Percentiles rank a stretch among this genome's conserved stretches.
Evolutionary conservation across 2,797 vertebrate species (phyloP).

Genomic region (Triplophysa bombifrons): DNA sequence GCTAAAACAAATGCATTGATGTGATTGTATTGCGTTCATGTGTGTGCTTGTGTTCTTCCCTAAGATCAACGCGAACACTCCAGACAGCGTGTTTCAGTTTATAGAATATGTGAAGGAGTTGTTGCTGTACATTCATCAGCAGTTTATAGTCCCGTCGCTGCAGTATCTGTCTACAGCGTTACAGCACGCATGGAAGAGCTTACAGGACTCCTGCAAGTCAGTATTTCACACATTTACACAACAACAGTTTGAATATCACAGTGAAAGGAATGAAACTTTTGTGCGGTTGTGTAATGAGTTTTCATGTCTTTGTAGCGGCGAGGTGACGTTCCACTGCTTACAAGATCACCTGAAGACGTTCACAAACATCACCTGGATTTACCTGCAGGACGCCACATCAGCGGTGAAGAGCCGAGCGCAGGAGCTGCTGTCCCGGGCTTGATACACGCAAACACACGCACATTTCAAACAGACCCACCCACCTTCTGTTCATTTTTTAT

Average conservation of each 20-base stretch:
- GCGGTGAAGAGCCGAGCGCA: conserved; percentile 88
- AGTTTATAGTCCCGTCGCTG: conserved; percentile 80
- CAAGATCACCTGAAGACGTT: conserved; percentile 80
- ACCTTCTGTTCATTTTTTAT: conserved; percentile 22
- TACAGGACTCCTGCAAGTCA: conserved; percentile 90
- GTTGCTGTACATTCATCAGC: conserved; percentile 79
- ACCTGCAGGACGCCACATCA: conserved; percentile 82
- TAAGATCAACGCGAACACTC: conserved; percentile 79
- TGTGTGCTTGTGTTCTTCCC: not conserved
- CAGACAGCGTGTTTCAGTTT: conserved; percentile 77
- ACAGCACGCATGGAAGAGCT: conserved; percentile 77
- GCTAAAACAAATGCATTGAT: not conserved
- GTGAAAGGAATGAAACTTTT: too few species aligned
- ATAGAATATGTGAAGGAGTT: conserved; percentile 80
- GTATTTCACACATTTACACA: conserved; percentile 49
- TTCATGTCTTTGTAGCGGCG: conserved; percentile 75
- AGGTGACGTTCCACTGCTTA: conserved; percentile 84
- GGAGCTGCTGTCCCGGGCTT: conserved; percentile 79
- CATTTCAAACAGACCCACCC: too few species aligned
- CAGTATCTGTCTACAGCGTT: conserved; percentile 67
- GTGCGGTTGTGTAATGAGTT: not conserved
- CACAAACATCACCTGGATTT: conserved; percentile 84
- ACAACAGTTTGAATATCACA: not conserved
- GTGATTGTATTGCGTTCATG: too few species aligned
- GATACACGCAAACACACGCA: conserved; percentile 44